Base-by-base conservation (phyloP, 1,140 invertebrate genomes). In the Ceratina calcarata region DNA sequence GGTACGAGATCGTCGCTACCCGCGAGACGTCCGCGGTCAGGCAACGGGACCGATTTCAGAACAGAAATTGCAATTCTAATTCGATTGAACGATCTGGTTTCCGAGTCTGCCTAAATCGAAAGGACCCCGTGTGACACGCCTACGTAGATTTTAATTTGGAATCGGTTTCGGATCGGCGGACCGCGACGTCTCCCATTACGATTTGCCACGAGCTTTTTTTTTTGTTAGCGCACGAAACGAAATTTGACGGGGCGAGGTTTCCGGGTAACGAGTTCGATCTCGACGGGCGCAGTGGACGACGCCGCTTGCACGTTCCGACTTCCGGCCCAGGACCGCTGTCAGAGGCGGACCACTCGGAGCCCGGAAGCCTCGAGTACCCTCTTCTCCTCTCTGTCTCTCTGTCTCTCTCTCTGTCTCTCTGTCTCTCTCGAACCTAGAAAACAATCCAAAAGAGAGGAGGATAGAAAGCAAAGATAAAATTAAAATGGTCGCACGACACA, bases 401-500 rank as follows among this genome's bases (percentile, higher is more conserved):
- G 3, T 45, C 37, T 45, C 37, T 45, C 37, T 45, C 37, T 45
- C 37, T 45, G 37, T 45, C 37, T 45, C 37, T 45, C 37, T 45
- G 37, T 45, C 37, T 45, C 37, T 45, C 37, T 45, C 37, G 37
- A 45, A 45, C 37, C 37, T 45, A 45, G 37, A 45, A 45, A 45
- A 45, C 37, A 10, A 45, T 45, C 37, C 37, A 6, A 45, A 45
- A 45, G 37, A 45, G 37, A 7, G 37, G 37, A 45, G 37, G 37
- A 45, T 45, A 45, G 37, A 45, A 45, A 45, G 37, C 37, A 45
- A 45, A 94, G 89, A 89, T 87, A 83, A 86, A 87, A 87, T 83
- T 83, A 85, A 85, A 85, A 89, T 90, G 58, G 91, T 80, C 60
- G 65, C 62, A 62, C 64, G 87, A 71, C 74, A 68, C 69, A 79